These are phyloP conservation scores for Zeugodacus cucurbitae DNA, from an alignment of 1,140 invertebrate species.

Conservation along the genomic window DNA sequence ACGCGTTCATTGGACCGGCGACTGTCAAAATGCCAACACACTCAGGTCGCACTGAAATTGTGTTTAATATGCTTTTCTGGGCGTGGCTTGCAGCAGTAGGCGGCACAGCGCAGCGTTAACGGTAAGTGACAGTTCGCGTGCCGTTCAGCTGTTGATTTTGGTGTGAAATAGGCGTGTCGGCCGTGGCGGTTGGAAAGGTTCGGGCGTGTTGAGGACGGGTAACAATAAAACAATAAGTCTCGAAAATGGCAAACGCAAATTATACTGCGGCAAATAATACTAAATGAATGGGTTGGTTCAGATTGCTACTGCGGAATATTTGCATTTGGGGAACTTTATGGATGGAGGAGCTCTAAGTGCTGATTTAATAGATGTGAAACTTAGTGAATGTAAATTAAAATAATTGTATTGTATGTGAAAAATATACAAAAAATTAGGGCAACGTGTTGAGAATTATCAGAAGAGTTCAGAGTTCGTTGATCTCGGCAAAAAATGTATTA, in stretches of 20 bases:
- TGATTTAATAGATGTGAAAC: too few relatives aligned
- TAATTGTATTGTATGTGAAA: too few relatives aligned
- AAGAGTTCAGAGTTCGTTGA: too few relatives aligned
- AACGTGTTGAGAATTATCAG: too few relatives aligned
- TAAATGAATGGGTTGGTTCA: background rate
- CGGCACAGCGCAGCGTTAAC: background rate
- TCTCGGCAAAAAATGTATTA: too few relatives aligned
- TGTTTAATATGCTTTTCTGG: slow-evolving; percentile 33
- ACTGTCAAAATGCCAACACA: slow-evolving; percentile 3
- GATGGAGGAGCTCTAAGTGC: too few relatives aligned
- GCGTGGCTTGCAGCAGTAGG: background rate
- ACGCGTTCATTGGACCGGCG: slow-evolving; percentile 19
- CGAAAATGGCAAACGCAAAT: background rate
- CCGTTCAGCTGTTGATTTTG: slow-evolving; percentile 3
- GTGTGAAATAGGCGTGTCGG: slow-evolving; percentile 31
- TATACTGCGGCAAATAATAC: background rate
- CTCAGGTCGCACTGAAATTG: background rate
- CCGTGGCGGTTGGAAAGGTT: background rate
- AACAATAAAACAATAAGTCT: background rate
- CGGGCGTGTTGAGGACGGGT: background rate
- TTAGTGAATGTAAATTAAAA: too few relatives aligned
- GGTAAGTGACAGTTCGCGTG: slow-evolving; percentile 37
- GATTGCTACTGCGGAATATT: background rate
- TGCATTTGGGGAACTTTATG: too few relatives aligned
- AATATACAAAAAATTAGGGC: too few relatives aligned